Percentiles rank a stretch among this genome's conserved stretches.
phyloP scores from a whole-genome alignment of 1,140 invertebrate genomes.

The Stegodyphus mimosarum region DNA sequence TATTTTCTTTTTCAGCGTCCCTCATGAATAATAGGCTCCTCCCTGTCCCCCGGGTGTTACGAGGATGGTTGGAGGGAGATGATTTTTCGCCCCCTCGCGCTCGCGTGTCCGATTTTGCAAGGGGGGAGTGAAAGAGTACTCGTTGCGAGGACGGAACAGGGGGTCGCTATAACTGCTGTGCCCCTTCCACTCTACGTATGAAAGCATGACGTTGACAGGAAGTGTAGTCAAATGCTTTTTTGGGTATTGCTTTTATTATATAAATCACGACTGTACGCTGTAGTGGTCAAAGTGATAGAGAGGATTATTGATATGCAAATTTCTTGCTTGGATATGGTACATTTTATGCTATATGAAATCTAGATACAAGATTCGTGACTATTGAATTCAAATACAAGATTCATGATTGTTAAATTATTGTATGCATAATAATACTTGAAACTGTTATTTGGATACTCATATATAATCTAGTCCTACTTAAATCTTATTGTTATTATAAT shows the following conservation, averaged over 20 bases:
- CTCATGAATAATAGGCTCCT: constrained; percentile 54
- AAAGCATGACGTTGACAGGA: constrained; percentile 42
- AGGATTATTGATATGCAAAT: constrained; percentile 51
- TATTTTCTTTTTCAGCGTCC: background rate
- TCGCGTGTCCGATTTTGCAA: constrained; percentile 56
- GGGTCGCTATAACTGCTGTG: background rate
- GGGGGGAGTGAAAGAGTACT: background rate
- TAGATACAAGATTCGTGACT: too few species aligned
- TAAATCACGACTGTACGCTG: constrained; percentile 29
- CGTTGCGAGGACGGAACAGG: background rate
- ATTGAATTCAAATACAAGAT: too few species aligned
- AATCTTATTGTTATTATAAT: too few species aligned
- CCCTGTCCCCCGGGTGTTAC: constrained; percentile 22
- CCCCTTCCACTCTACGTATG: background rate
- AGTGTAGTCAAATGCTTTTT: constrained; percentile 57
- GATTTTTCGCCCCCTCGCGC: constrained; percentile 5
- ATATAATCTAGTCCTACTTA: too few species aligned
- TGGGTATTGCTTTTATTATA: constrained; percentile 30
- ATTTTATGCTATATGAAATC: too few species aligned
- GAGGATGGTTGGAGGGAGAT: background rate
- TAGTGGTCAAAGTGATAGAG: constrained; percentile 12
- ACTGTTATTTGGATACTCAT: too few species aligned
- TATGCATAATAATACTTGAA: too few species aligned
- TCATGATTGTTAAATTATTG: too few species aligned
- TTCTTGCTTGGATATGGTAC: background rate